Evolutionary conservation across 2,113 vertebrate genomes (phyloP).

Genomic region (Pipa parva): DNA sequence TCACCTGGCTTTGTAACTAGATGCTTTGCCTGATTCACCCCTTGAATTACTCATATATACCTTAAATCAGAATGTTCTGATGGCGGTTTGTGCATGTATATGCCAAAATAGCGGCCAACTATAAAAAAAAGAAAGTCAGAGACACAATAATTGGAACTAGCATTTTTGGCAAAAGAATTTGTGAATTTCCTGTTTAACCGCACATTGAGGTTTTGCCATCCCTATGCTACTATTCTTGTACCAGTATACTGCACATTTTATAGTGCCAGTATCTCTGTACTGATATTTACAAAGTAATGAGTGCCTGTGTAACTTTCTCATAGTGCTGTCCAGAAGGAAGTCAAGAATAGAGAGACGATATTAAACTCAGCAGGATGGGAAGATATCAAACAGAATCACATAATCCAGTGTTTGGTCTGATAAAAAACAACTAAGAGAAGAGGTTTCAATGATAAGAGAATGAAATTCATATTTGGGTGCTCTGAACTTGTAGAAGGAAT

Average conservation of each 20-base stretch:
- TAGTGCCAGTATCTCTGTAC: neutral
- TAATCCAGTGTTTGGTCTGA: conserved; percentile 4
- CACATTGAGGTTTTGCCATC: too few species aligned
- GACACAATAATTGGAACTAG: too few species aligned
- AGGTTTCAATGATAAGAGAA: neutral
- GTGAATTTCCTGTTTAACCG: too few species aligned
- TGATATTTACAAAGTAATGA: neutral
- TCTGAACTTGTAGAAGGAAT: conserved; percentile 9
- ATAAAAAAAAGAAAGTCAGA: too few species aligned
- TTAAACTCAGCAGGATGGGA: conserved; percentile 11
- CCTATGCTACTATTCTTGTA: too few species aligned
- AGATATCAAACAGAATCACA: conserved; percentile 14
- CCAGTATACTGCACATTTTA: neutral
- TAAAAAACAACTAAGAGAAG: conserved; percentile 16
- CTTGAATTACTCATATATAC: too few species aligned
- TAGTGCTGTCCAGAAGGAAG: neutral
- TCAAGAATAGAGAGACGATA: neutral
- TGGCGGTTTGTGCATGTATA: too few species aligned
- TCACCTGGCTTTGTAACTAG: too few species aligned
- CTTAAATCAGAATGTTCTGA: too few species aligned
- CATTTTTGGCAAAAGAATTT: too few species aligned
- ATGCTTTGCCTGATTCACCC: too few species aligned
- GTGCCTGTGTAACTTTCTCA: neutral
- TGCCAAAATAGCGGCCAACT: too few species aligned
- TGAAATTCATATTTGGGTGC: neutral